Base-by-base conservation (phyloP, 2,797 vertebrate species). In the Rhinophrynus dorsalis region DNA sequence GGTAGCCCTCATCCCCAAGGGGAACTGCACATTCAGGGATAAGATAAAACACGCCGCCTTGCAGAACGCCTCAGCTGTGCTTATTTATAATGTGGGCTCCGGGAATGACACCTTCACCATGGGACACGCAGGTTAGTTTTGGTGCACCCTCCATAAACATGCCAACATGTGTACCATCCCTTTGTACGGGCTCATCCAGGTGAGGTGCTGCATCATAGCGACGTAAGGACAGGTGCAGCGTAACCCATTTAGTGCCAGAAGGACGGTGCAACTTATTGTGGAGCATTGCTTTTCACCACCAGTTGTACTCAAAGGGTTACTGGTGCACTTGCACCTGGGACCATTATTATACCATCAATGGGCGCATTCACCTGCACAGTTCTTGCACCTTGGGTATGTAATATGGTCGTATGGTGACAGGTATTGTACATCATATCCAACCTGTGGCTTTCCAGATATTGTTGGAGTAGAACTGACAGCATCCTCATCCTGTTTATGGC, bases 61-160 rank as follows among this genome's bases (percentile, higher is more conserved):
- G 35, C 89, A 92, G 81, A 98, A 98, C 81, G 96, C 95, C 59
- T 95, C 96, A 1, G 96, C 96, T 0, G 95, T 97, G 61, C 91
- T 98, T 76, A 92, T 99, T 51, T 98, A 95, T 84, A 99, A 98
- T 67, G 44, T 90, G 88, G 95, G 93, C 57, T 89, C 94, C 81
- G 74, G 77, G 77, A 90, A 86, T 75, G 83, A 88, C 79, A 98
- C 97, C 78, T 94, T 97, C 76, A 98, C 96, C 80, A 98, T 98
- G 96, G 78, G 94, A 61, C 92, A 98, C 75, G 83, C 91, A 86
- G 97, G 97, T 98, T 85, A 90, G 93, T 11, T 13, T 24, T 17
- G 13, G 1, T 9, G 20, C 10, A 1, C 13, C 13, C 8, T 1
- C 8, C 37, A 42, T 13, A 23, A 20, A 6, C 57, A 6, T 29